These are phyloP conservation scores for Ptychoptera contaminata DNA, from an alignment of 2,888 invertebrate genomes.

Conservation along the genomic window DNA sequence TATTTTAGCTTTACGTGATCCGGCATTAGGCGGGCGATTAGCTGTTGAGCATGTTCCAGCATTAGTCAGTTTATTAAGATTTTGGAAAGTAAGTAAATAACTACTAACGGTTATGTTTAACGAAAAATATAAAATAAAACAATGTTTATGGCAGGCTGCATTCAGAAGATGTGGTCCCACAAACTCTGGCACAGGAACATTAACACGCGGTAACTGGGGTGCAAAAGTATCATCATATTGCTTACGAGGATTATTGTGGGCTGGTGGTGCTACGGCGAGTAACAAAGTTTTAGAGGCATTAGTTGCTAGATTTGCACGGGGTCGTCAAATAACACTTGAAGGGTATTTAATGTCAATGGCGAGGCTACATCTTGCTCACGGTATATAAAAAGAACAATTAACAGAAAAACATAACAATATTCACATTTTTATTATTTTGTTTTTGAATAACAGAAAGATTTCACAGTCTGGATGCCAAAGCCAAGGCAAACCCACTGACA, in stretches of 20 bases:
- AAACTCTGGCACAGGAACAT: slow-evolving; percentile 9
- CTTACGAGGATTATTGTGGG: slow-evolving; percentile 46
- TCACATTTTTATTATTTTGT: slow-evolving; percentile 11
- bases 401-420: neutral
- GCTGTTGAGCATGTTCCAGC: slow-evolving; percentile 42
- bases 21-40: slow-evolving; percentile 45
- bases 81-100: slow-evolving; percentile 38
- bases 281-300: slow-evolving; percentile 62
- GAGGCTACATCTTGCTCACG: slow-evolving; percentile 44
- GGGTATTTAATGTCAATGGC: slow-evolving; percentile 49
- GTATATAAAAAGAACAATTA: slow-evolving; percentile 20
- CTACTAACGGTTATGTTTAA: neutral
- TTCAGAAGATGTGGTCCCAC: slow-evolving; percentile 13
- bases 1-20: slow-evolving; percentile 50
- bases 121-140: neutral
- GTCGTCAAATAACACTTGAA: slow-evolving; percentile 32
- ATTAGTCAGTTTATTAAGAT: slow-evolving; percentile 45
- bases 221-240: slow-evolving; percentile 46
- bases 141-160: slow-evolving; percentile 6
- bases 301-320: slow-evolving; percentile 46
- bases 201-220: slow-evolving; percentile 18
- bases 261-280: slow-evolving; percentile 51
- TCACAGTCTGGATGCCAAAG: slow-evolving; percentile 51
- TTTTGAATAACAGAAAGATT: slow-evolving; percentile 51
- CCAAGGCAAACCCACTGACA: slow-evolving; percentile 53